Conservation (phyloP, 2,113 vertebrate species). For the Apodemus sylvaticus region DNA sequence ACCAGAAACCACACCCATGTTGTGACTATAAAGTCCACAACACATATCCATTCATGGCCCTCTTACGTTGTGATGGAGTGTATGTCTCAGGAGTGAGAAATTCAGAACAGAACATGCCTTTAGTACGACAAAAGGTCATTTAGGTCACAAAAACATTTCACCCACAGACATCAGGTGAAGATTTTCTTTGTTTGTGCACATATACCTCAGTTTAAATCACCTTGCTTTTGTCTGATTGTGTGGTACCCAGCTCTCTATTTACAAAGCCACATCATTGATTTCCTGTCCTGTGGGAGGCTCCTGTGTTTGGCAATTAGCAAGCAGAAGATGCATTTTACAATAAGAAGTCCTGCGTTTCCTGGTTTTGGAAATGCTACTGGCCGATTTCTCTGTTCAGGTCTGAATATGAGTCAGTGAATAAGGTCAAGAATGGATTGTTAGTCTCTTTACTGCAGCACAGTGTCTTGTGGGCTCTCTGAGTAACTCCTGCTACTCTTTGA, state of each 20-base stretch:
- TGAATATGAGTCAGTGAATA: background rate
- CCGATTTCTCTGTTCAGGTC: background rate
- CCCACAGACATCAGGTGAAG: background rate
- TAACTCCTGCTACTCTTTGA: background rate
- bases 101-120: background rate
- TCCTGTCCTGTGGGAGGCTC: conserved; percentile 52
- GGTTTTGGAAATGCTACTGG: conserved; percentile 63
- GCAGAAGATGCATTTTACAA: conserved; percentile 64
- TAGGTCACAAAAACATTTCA: background rate
- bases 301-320: conserved; percentile 58
- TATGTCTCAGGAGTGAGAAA: background rate
- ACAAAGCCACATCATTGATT: conserved; percentile 31
- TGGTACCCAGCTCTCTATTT: background rate
- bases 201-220: background rate
- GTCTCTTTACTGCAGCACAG: background rate
- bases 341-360: conserved; percentile 55
- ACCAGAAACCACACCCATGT: rapidly evolving
- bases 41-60: rapidly evolving
- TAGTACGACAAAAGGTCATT: background rate
- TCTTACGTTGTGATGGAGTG: rapidly evolving
- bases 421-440: background rate
- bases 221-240: background rate
- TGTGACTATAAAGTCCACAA: rapidly evolving
- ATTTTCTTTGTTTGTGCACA: background rate
- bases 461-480: background rate